Percentiles rank a stretch among this genome's conserved stretches.
phyloP scores from a whole-genome alignment of 2,113 vertebrate species.

The Piaya cayana region DNA sequence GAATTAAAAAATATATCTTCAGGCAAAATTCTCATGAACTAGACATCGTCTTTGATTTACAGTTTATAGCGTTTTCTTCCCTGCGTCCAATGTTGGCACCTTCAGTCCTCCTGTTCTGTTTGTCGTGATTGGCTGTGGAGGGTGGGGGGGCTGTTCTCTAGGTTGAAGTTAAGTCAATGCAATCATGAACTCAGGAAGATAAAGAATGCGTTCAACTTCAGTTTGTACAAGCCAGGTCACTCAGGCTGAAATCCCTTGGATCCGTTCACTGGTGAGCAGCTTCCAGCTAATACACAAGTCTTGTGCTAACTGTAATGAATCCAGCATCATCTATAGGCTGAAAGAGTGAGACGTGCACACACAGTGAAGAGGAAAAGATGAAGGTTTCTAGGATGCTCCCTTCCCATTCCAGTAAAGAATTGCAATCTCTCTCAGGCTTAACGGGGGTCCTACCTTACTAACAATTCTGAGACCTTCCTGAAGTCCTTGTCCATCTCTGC shows the following conservation, averaged over 20 bases:
- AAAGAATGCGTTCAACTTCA: not conserved
- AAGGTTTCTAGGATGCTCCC: not conserved
- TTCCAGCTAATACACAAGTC: not conserved
- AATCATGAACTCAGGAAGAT: conserved; percentile 36
- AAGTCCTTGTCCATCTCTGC: not conserved
- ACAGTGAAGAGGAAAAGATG: not conserved
- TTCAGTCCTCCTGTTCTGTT: conserved; percentile 53
- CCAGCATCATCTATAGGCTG: not conserved
- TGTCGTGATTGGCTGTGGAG: conserved; percentile 60
- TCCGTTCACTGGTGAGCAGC: not conserved
- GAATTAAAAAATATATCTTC: conserved; percentile 79
- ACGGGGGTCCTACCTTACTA: not conserved
- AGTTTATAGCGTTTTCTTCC: conserved; percentile 75
- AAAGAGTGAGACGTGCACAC: not conserved
- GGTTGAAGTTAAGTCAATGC: conserved; percentile 55
- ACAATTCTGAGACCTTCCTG: not conserved
- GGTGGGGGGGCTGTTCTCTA: conserved; percentile 31
- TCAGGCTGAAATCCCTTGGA: not conserved
- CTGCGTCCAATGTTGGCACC: conserved; percentile 65
- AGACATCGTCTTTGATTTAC: conserved; percentile 81
- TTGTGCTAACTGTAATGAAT: not conserved
- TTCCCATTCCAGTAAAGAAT: not conserved
- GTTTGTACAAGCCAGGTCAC: not conserved
- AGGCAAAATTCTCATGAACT: conserved; percentile 76
- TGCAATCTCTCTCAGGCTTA: not conserved